Evolutionary conservation across 1,140 invertebrate species (phyloP), one percentile per base, ranked within the genome.

Genomic region (Temnothorax longispinosus): DNA sequence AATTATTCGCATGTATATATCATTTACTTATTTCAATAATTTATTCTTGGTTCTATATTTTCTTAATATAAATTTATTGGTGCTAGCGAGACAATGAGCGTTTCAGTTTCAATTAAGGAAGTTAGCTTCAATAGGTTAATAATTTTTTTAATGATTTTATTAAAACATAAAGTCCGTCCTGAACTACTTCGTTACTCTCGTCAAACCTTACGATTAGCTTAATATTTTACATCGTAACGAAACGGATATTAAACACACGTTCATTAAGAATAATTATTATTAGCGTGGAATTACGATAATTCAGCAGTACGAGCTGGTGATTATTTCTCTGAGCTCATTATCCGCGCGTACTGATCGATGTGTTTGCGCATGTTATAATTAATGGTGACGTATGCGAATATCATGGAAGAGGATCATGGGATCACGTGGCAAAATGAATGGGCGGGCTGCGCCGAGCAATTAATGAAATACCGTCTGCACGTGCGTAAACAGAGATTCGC

Each of bases 391-490:
- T 69, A 67, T 64, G 50, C 32, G 58, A 82, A 62, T 27, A 41
- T 7, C 47, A 50, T 35, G 35, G 35, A 21, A 60, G 38, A 64
- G 11, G 27, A 21, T 65, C 21, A 8, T 58, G 52, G 41, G 54
- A 78, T 90, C 88, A 81, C 86, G 86, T 81, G 88, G 72, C 80
- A 21, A 44, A 67, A 58, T 58, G 69, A 62, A 82, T 50, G 52
- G 21, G 52, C 80, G 58, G 47, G 10, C 60, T 18, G 58, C 58
- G 74, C 52, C 72, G 56, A 65, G 76, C 65, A 86, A 90, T 90
- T 90, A 90, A 90, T 90, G 77, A 80, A 90, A 88, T 88, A 71
- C 41, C 15, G 56, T 21, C 85, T 56, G 87, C 89, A 90, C 89
- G 89, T 90, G 89, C 72, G 89, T 85, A 54, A 82, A 88, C 60